Base-by-base conservation (phyloP, 2,113 vertebrate genomes). In the Pipra filicauda region DNA sequence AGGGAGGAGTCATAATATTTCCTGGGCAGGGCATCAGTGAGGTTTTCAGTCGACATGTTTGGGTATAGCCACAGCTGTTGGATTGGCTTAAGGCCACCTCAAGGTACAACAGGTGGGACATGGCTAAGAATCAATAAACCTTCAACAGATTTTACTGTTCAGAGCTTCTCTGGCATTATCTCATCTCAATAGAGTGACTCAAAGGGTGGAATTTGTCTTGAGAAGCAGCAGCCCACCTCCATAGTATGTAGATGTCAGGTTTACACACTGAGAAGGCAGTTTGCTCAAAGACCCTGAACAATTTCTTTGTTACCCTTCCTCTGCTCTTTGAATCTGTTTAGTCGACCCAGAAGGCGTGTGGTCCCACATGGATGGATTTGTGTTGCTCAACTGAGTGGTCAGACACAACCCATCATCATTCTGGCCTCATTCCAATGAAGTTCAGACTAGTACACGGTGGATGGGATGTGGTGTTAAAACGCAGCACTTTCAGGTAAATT, bases 311-410 rank as follows among this genome's bases (percentile, higher is more conserved):
- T 91, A 20, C 11, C 5, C n/a, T 65, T 88, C 17, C 15, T 67
- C 49, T 4, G 6, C 48, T 52, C 44, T 65, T 86, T 26, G n/a
- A 72, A 43, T 67, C 57, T 71, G 4, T 84, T 70, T 49, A 20
- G 22, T 43, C 6, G 52, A 64, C 23, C 48, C 52, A 49, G 98
- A 98, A 96, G 96, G 97, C 89, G 33, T 98, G n/a, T 97, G 98
- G 97, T 98, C 97, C 97, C 95, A 93, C 98, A 97, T 75, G 72
- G 98, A 98, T 97, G 97, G 98, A 97, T 98, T 97, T 96, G 91
- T 97, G 98, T 98, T 98, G 98, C 96, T 96, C 97, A 92, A 21
- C 4, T 52, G 41, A 33, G 37, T n/a, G 28, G 37, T 74, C 52
- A 35, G 4, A 73, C 69, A 86, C 16, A 41, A 35, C 26, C 27